Conservation (phyloP, 2,113 vertebrate species). For the Colaptes auratus region DNA sequence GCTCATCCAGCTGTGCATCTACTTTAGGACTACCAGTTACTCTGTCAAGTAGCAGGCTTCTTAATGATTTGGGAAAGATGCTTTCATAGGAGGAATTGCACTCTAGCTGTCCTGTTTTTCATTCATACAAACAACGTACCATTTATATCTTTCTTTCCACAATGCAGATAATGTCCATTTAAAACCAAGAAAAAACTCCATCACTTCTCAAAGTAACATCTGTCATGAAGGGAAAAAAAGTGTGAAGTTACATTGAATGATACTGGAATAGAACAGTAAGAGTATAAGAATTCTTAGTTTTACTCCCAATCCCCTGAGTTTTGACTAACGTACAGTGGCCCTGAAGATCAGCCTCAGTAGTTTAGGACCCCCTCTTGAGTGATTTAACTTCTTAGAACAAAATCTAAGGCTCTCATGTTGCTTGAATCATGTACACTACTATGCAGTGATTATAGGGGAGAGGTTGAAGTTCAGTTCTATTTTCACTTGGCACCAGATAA, state of each 20-base stretch:
- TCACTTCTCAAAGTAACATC: not conserved
- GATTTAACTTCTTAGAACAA: not conserved
- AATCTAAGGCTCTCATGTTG: rapidly evolving
- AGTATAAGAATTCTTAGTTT: not conserved
- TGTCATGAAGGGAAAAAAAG: not conserved
- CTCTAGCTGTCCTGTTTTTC: not conserved
- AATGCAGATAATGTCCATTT: not conserved
- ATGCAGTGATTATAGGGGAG: not conserved
- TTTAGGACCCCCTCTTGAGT: not conserved
- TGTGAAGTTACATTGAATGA: not conserved
- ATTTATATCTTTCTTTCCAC: not conserved
- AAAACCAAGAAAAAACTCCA: not conserved
- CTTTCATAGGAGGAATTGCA: not conserved
- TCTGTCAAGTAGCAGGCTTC: not conserved
- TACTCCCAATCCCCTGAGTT: not conserved
- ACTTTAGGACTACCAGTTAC: not conserved
- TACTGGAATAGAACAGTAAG: not conserved
- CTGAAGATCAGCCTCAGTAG: not conserved
- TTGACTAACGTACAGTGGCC: not conserved
- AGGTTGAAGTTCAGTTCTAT: not conserved
- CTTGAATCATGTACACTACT: rapidly evolving
- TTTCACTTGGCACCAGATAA: not conserved
- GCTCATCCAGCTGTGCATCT: conserved; percentile 24
- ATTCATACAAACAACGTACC: not conserved
- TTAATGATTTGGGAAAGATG: not conserved